Base-by-base conservation (phyloP, 2,888 invertebrate genomes). In the Trileptium ribeirensis region DNA sequence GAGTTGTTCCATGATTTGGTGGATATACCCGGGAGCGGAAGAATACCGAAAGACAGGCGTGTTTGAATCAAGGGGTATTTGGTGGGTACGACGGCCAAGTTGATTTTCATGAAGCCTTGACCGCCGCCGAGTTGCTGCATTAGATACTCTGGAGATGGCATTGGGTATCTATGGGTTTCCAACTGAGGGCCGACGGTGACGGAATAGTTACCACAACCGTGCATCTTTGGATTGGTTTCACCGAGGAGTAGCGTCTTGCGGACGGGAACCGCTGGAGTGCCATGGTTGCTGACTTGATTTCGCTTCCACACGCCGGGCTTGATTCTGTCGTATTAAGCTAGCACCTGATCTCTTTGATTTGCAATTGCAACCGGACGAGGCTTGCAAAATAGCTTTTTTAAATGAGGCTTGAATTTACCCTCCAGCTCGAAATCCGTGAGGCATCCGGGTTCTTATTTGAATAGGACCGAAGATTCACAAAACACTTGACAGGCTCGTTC, bases 1-100 rank as follows among this genome's bases (percentile, higher is more conserved):
- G 37, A 81, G 82, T 33, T 82, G 81, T 2, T 82, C 81, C 81
- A 81, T 81, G 74, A 82, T 82, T 37, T 82, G 24, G 24, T 81
- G 81, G 70, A 82, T 82, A 37, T 82, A 82, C 82, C 81, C 2
- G 79, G 79, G 39, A n/a, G 38, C 3, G 79, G 39, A 2, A 24
- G 34, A 19, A 78, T 67, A 2, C 81, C 82, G 31, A 82, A 81
- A 1, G 81, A 81, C 24, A 81, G 81, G 15, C 81, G 64, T n/a
- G 2, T 33, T n/a, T 81, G 82, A 1, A n/a, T n/a, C n/a, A n/a
- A n/a, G n/a, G n/a, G n/a, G n/a, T n/a, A n/a, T n/a, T n/a, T n/a
- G n/a, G n/a, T n/a, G n/a, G n/a, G n/a, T n/a, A n/a, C n/a, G 34
- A 15, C 74, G 8, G 74, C 74, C 74, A 70, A 34, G 19, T 34